Evolutionary conservation across 2,797 vertebrate genomes (phyloP).

Genomic region (Hippopotamyrus pictus): DNA sequence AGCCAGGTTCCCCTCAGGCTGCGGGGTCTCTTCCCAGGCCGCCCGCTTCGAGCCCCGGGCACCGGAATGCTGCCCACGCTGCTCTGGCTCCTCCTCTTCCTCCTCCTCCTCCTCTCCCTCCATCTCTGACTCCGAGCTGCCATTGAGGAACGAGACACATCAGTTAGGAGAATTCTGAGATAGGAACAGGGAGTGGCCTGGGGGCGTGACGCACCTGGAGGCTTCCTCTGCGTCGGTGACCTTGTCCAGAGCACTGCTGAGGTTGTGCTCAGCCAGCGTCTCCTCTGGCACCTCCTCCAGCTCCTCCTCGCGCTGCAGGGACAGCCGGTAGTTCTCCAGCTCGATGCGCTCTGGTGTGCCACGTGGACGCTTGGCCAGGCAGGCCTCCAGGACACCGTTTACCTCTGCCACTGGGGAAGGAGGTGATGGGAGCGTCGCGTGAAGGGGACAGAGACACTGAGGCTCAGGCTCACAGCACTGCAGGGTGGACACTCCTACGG

Average conservation of each 20-base stretch:
- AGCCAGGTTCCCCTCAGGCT: slow-evolving; percentile 65
- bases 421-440: slow-evolving; percentile 33
- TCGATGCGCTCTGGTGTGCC: slow-evolving; percentile 93
- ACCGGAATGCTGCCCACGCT: slow-evolving; percentile 38
- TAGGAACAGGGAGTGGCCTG: not conserved
- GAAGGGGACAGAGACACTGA: slow-evolving; percentile 59
- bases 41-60: slow-evolving; percentile 16
- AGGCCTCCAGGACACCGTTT: slow-evolving; percentile 84
- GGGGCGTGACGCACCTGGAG: slow-evolving; percentile 70
- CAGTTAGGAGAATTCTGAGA: not conserved
- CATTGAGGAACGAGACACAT: slow-evolving; percentile 39
- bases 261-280: slow-evolving; percentile 90
- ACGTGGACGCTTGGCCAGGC: slow-evolving; percentile 77
- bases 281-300: slow-evolving; percentile 89
- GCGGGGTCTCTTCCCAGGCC: slow-evolving; percentile 82
- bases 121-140: slow-evolving; percentile 91
- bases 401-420: slow-evolving; percentile 60
- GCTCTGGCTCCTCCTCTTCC: slow-evolving; percentile 60
- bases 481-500: not conserved
- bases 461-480: slow-evolving; percentile 37
- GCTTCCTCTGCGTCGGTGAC: slow-evolving; percentile 71
- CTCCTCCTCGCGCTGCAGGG: slow-evolving; percentile 79
- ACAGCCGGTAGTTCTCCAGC: slow-evolving; percentile 91
- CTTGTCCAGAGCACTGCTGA: slow-evolving; percentile 89
- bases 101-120: slow-evolving; percentile 74